Base-by-base conservation (phyloP, 2,113 vertebrate genomes). In the Meriones unguiculatus region DNA sequence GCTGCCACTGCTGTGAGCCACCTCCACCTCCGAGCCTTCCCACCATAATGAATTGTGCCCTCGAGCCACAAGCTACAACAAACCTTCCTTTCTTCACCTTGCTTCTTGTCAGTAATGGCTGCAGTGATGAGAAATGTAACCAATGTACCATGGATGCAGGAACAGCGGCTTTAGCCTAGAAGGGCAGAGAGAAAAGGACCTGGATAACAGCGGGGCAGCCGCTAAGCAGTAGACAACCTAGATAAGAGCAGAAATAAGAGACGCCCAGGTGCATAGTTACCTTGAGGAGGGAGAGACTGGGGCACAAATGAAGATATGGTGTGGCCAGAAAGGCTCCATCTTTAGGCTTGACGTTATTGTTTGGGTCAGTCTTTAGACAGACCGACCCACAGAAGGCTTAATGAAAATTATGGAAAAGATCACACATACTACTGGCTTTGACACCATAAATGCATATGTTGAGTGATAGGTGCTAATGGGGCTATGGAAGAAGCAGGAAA, bases 261-360 rank as follows among this genome's bases (percentile, higher is more conserved):
- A 87, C 14, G 86, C 17, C 30, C 32, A 13, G 30, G 57, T 89
- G 52, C 20, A 65, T 54, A 46, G 46, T 46, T 46, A 5, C 86
- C 38, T 78, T 17, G 46, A 41, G 62, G 94, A 72, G 94, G 65
- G 90, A 93, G 18, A 92, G 41, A 88, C 24, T 77, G 59, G 24
- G 80, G 4, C 32, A 41, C 38, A 77, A 65, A 20, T 64, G 24
- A 90, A 90, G 67, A 57, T 72, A 95, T 69, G 46, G 80, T 85
- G 30, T 65, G 85, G 78, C 75, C 20, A 32, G 52, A 85, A 76
- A 90, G 89, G 67, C 32, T 54, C 52, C 87, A 28, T 41, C 95
- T 92, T 93, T 25, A 82, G 50, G n/a, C 85, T n/a, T 59, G 59
- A 93, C 7, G 15, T 81, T 92, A 92, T 73, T 87, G 2, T 95